A percentile compares a stretch with the other conserved stretches of the same genome.
These are phyloP conservation scores for Danio rerio DNA, from an alignment of 2,113 vertebrate genomes.

Conservation along the genomic window GRCz12tu NC_133196.1:11468501-11469000, in stretches of 20 bases:
- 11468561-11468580: neutral
- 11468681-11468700: slow-evolving; percentile 73
- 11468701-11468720: slow-evolving; percentile 61
- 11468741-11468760: slow-evolving; percentile 69
- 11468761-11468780: slow-evolving; percentile 79
- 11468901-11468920: no score
- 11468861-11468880: no score
- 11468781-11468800: slow-evolving; percentile 79
- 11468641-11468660: slow-evolving; percentile 80
- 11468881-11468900: no score
- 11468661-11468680: slow-evolving; percentile 80
- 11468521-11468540: neutral
- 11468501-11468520: neutral
- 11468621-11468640: slow-evolving; percentile 80
- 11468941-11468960: no score
- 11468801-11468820: slow-evolving; percentile 74
- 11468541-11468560: neutral
- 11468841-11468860: slow-evolving; percentile 65
- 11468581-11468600: slow-evolving; percentile 62
- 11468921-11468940: no score
- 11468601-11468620: slow-evolving; percentile 73
- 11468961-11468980: no score
- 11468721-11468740: slow-evolving; percentile 59
- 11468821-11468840: slow-evolving; percentile 82
- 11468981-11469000: no score